Evolutionary conservation across 2,113 vertebrate species (phyloP).

Genomic region (Lamprotornis superbus): DNA sequence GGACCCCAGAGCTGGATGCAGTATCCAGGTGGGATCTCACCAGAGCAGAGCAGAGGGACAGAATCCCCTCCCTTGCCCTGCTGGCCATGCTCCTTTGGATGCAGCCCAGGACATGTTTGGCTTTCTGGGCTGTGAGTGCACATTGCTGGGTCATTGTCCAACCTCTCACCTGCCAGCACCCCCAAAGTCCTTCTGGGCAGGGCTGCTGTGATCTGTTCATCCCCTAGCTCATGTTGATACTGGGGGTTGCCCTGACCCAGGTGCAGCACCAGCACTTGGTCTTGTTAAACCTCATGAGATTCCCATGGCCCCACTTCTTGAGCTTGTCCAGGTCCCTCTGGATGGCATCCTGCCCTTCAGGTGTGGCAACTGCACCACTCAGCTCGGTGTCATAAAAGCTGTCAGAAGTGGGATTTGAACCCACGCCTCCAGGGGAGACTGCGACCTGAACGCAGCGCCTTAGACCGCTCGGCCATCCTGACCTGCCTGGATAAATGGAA

Average conservation of each 20-base stretch:
- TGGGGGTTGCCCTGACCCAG: rapidly evolving
- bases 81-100: rapidly evolving
- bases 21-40: no score
- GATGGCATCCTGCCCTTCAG: not conserved
- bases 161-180: rapidly evolving
- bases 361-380: not conserved
- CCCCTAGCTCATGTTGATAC: rapidly evolving
- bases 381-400: rapidly evolving
- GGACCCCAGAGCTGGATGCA: no score
- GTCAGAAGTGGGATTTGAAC: conserved; percentile 69
- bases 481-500: rapidly evolving
- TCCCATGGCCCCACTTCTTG: rapidly evolving
- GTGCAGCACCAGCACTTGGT: not conserved
- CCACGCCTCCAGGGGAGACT: conserved; percentile 75
- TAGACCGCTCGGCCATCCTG: conserved; percentile 81
- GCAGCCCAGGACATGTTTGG: rapidly evolving
- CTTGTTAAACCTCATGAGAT: not conserved
- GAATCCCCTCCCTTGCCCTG: rapidly evolving
- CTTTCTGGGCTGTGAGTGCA: not conserved
- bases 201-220: rapidly evolving
- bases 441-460: conserved; percentile 79
- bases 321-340: not conserved
- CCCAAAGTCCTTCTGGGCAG: rapidly evolving
- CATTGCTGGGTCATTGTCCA: not conserved
- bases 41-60: not conserved